Conservation (phyloP, 2,888 invertebrate genomes). For the Sericinus montela region DNA sequence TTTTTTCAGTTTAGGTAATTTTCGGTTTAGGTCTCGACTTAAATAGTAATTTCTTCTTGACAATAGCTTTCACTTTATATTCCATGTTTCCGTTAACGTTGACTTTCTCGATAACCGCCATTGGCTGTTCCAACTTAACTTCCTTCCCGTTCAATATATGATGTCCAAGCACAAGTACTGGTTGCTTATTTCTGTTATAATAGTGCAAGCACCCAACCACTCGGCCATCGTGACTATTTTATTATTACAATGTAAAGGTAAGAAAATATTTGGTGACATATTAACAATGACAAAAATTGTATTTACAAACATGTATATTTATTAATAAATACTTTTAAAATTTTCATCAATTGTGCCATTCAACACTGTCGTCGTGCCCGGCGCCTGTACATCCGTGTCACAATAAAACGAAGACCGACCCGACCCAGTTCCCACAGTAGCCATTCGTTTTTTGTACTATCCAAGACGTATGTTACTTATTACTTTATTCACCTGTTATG, state of each 20-base stretch:
- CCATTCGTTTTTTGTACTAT: conserved; percentile 29
- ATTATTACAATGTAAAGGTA: too few relatives aligned
- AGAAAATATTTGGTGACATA: too few relatives aligned
- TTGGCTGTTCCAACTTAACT: conserved; percentile 88
- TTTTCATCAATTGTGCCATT: conserved; percentile 35
- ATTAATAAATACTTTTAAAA: too few relatives aligned
- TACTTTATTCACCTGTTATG: conserved; percentile 11
- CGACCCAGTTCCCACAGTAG: conserved; percentile 71
- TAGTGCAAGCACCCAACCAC: too few relatives aligned
- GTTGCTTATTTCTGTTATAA: conserved; percentile 83
- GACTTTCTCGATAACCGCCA: conserved; percentile 87
- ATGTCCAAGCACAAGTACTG: conserved; percentile 93
- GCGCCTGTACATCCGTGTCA: conserved; percentile 60
- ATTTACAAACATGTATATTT: too few relatives aligned
- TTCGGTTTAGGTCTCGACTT: conserved; percentile 95
- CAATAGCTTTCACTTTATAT: conserved; percentile 87
- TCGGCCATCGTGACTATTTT: too few relatives aligned
- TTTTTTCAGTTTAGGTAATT: conserved; percentile 79
- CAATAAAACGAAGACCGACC: conserved; percentile 53
- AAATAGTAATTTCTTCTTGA: conserved; percentile 91
- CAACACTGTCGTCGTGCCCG: conserved; percentile 33
- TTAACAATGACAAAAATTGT: too few relatives aligned
- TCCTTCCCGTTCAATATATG: conserved; percentile 94
- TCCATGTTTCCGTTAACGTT: conserved; percentile 69
- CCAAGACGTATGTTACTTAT: conserved; percentile 29